Evolutionary conservation across 2,888 invertebrate genomes (phyloP), one percentile per base, ranked within the genome.

Genomic region (Fissipunctia ypsillon): DNA sequence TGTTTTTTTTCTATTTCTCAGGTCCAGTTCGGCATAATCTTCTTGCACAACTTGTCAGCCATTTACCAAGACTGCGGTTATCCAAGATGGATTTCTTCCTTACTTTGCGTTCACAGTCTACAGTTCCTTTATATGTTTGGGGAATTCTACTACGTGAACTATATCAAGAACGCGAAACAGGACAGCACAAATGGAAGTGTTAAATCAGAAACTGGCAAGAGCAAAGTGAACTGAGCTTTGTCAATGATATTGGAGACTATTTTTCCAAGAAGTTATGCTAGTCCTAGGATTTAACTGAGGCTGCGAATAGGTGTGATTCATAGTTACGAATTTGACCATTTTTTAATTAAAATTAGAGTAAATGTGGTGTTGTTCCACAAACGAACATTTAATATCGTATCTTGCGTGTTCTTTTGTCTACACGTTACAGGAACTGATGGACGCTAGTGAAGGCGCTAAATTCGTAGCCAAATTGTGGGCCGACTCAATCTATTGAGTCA

Each of bases 61-160:
- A 0, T 87, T 0, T 35, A 71, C 10, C 19, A 57, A 5, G 76
- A 69, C n/a, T 89, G 89, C 31, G 54, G 16, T 0, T 89, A 87
- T 52, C 90, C 89, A 0, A 87, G 67, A 65, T 89, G 87, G 86
- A 75, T 89, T 19, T 80, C 80, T n/a, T 0, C 22, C 0, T 0
- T 28, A 0, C 69, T 88, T 1, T 48, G 76, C 41, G 0, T 87
- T 0, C 43, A 66, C 31, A 22, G 74, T 7, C 4, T 85, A 0
- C 81, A 86, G 0, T 89, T 89, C 43, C 22, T 88, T 0, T 89
- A 87, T n/a, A 82, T 89, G 85, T 89, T 89, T 63, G 88, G 90
- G 2, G 76, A 69, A 14, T 89, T 89, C 35, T 89, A 89, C 67
- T 87, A 88, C 19, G 57, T 63, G 0, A 84, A 38, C n/a, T 89